A percentile compares a stretch with the other conserved stretches of the same genome.
These are phyloP conservation scores for Phyllopteryx taeniolatus DNA, from an alignment of 2,113 vertebrate genomes.

Conservation along the genomic window DNA sequence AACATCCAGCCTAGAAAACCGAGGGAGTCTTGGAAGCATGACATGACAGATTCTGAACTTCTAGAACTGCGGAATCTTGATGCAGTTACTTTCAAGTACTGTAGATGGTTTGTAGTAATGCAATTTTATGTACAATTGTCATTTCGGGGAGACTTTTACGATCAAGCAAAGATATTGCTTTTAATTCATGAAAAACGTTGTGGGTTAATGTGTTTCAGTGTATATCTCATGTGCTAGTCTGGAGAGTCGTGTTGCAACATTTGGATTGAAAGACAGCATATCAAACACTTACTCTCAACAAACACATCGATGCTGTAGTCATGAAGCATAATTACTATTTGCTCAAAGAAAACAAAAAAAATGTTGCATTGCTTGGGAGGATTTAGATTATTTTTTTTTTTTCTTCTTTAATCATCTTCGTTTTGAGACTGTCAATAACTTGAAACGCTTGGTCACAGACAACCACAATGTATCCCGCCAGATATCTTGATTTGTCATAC, in stretches of 20 bases:
- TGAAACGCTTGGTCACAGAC: not conserved
- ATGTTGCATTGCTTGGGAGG: not conserved
- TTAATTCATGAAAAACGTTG: not conserved
- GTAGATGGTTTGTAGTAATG: slow-evolving; percentile 24
- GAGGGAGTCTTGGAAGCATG: slow-evolving; percentile 4
- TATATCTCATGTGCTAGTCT: slow-evolving; percentile 11
- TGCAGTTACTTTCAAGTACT: slow-evolving; percentile 6
- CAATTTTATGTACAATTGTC: slow-evolving; percentile 22
- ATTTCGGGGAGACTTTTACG: slow-evolving; percentile 1
- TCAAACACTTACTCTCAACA: not conserved
- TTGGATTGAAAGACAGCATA: not conserved
- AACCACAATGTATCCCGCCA: not conserved
- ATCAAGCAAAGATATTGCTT: slow-evolving; percentile 7
- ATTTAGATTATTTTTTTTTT: not conserved
- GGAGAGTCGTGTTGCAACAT: slow-evolving; percentile 9
- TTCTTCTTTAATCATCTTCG: not conserved
- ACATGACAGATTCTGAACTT: slow-evolving; percentile 18
- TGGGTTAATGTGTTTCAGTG: not conserved
- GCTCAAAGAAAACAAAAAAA: too few species aligned
- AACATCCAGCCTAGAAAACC: slow-evolving; percentile 17
- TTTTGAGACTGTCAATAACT: not conserved
- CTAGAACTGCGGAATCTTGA: slow-evolving; percentile 29
- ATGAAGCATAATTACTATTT: too few species aligned
- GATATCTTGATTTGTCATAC: not conserved
- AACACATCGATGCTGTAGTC: not conserved